A percentile compares a stretch with the other conserved stretches of the same genome.
Evolutionary conservation across 2,888 invertebrate genomes (phyloP).

Genomic region (Shargacucullia verbasci): DNA sequence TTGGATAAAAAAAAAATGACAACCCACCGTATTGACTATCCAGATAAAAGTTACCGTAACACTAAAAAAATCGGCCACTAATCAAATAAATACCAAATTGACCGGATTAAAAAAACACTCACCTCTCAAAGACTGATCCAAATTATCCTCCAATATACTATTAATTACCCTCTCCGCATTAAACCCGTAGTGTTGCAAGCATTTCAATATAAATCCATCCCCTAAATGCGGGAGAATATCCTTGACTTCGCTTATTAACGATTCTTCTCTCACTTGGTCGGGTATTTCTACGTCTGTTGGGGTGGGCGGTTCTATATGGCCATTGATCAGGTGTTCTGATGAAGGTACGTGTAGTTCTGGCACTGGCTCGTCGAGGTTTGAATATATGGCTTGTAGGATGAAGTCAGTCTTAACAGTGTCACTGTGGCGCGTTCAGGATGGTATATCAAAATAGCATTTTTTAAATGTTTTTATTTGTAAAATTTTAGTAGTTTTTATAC

Average conservation of each 20-base stretch:
- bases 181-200: constrained; percentile 93
- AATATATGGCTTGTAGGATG: constrained; percentile 86
- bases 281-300: constrained; percentile 78
- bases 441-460: no score
- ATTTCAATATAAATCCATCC: constrained; percentile 92
- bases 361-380: constrained; percentile 79
- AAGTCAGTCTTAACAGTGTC: constrained; percentile 88
- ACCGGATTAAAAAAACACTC: constrained; percentile 33
- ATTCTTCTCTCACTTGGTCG: constrained; percentile 79
- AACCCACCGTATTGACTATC: no score
- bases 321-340: constrained; percentile 63
- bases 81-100: no score
- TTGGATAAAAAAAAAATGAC: no score
- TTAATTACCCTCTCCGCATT: constrained; percentile 94
- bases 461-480: not conserved
- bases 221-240: constrained; percentile 95
- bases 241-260: constrained; percentile 90
- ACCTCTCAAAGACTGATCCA: constrained; percentile 79
- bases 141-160: constrained; percentile 93
- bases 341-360: constrained; percentile 59
- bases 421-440: constrained; percentile 69
- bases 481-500: no score
- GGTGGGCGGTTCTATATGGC: constrained; percentile 63
- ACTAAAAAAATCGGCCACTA: no score
- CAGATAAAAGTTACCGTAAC: no score